These are phyloP conservation scores for Bimastos eiseni DNA, from an alignment of 2,888 invertebrate genomes.

Conservation along the genomic window DNA sequence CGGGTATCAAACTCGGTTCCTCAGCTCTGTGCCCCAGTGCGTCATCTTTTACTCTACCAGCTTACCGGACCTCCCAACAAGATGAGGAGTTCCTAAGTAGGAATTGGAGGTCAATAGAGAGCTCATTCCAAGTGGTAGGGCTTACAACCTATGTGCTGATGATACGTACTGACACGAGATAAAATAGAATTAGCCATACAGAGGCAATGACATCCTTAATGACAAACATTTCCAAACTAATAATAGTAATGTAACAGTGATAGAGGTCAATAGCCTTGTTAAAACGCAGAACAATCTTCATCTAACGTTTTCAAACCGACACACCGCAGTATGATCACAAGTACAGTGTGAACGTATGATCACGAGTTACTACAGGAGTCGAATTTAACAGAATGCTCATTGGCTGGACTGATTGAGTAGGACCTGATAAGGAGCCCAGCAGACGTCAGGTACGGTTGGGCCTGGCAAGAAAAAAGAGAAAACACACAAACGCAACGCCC, in stretches of 20 bases:
- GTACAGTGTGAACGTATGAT: not conserved
- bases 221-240: not conserved
- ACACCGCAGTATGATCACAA: not conserved
- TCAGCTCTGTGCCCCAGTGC: no score
- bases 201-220: not conserved
- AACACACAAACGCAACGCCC: not conserved
- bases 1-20: no score
- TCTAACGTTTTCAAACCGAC: not conserved
- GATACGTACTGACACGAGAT: no score
- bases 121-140: no score
- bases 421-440: not conserved
- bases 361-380: no score
- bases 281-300: no score
- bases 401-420: not conserved
- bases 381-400: not conserved
- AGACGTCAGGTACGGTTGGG: not conserved
- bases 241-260: not conserved
- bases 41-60: no score
- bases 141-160: no score
- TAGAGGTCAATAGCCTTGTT: not conserved
- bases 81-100: no score
- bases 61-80: no score
- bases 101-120: no score
- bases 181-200: not conserved
- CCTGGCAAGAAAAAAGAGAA: not conserved